Conservation (phyloP, 1,140 invertebrate species). For the Paramacrobiotus metropolitanus region DNA sequence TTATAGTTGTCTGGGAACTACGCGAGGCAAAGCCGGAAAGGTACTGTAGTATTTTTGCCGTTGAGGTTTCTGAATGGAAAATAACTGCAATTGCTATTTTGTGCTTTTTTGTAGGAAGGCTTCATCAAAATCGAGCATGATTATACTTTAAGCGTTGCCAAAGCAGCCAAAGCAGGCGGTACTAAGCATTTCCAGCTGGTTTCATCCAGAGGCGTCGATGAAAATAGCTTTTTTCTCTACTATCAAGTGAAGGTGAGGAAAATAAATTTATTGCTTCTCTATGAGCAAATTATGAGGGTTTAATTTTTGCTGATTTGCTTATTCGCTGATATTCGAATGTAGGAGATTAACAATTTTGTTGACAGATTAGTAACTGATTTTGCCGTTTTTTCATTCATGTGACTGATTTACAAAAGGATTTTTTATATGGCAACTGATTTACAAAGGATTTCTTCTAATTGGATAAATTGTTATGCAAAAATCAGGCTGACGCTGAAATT, state of each 20-base stretch:
- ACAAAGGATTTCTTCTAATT: too few relatives aligned
- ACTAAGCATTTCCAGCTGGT: slow-evolving; percentile 28
- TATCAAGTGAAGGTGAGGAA: slow-evolving; percentile 22
- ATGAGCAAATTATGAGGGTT: too few relatives aligned
- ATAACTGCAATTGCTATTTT: background rate
- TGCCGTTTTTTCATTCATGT: too few relatives aligned
- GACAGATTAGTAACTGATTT: too few relatives aligned
- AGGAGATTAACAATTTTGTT: too few relatives aligned
- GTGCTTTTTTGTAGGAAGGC: slow-evolving; percentile 21
- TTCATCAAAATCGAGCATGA: slow-evolving; percentile 32
- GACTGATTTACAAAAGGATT: too few relatives aligned
- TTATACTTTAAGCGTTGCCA: slow-evolving; percentile 28
- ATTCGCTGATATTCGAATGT: too few relatives aligned
- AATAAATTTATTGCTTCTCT: too few relatives aligned
- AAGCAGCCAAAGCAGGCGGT: slow-evolving; percentile 25
- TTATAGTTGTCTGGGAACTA: slow-evolving; percentile 32
- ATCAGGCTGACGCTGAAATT: too few relatives aligned
- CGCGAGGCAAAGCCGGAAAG: slow-evolving; percentile 26
- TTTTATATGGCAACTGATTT: too few relatives aligned
- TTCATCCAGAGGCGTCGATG: slow-evolving; percentile 23
- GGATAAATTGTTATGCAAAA: too few relatives aligned
- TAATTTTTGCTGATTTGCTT: too few relatives aligned
- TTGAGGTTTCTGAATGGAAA: background rate
- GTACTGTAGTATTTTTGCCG: background rate
- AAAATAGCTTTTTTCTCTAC: slow-evolving; percentile 22